Evolutionary conservation across 2,113 vertebrate genomes (phyloP).

Genomic region (Atherinomorus stipes): DNA sequence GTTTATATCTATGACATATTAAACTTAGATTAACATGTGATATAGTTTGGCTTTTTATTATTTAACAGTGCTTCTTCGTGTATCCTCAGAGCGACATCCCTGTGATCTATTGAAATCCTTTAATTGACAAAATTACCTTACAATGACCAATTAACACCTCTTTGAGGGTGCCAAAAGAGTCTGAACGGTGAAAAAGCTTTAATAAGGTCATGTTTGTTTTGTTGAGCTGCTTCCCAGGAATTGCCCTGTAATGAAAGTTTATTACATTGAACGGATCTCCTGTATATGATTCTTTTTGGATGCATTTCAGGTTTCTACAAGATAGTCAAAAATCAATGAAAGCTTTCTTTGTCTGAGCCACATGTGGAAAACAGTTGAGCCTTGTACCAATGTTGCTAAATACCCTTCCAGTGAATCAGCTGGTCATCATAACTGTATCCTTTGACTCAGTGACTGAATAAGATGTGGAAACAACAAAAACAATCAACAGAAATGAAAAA

Average conservation of each 20-base stretch:
- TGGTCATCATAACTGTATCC: constrained; percentile 58
- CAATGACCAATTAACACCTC: background rate
- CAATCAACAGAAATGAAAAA: background rate
- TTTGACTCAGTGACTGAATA: constrained; percentile 24
- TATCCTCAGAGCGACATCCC: background rate
- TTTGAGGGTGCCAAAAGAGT: background rate
- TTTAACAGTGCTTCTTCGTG: background rate
- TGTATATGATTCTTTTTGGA: background rate
- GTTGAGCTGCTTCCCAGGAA: background rate
- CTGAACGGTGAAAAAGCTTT: background rate
- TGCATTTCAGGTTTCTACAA: constrained; percentile 3
- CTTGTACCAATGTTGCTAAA: constrained; percentile 42
- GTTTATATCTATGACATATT: too few relatives aligned
- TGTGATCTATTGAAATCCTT: background rate
- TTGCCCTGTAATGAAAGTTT: background rate
- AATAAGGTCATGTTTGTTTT: background rate
- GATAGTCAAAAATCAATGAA: constrained; percentile 23
- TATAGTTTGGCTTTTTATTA: background rate
- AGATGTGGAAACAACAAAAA: background rate
- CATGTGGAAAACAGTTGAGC: constrained; percentile 47
- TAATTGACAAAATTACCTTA: background rate
- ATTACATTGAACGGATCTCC: background rate
- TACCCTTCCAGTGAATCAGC: constrained; percentile 58
- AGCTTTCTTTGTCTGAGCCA: constrained; percentile 57
- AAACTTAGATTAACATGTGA: background rate